phyloP scores from a whole-genome alignment of 2,113 vertebrate species.

The Strigops habroptila region DNA sequence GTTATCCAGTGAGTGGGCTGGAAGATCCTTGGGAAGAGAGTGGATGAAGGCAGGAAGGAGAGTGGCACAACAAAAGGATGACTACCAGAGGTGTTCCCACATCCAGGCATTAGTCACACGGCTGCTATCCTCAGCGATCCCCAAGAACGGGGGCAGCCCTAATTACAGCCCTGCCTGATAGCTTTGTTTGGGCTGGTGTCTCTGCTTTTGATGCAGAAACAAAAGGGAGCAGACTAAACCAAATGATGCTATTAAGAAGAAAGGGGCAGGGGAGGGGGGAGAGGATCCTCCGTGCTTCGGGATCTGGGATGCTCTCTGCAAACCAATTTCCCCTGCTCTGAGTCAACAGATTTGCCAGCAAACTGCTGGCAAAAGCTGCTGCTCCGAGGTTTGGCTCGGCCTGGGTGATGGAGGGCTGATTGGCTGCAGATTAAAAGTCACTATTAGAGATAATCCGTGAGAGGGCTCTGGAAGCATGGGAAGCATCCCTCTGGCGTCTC shows the following conservation, averaged over 20 bases:
- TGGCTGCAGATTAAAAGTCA: slow-evolving; percentile 19
- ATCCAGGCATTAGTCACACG: background rate
- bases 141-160: background rate
- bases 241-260: background rate
- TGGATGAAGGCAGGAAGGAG: background rate
- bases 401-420: background rate
- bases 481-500: background rate
- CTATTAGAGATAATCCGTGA: background rate
- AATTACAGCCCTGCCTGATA: background rate
- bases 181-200: background rate
- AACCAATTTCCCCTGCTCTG: background rate
- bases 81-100: background rate
- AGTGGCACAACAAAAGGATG: background rate
- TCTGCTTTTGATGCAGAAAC: background rate
- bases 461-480: background rate
- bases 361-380: background rate
- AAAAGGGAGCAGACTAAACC: background rate
- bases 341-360: background rate
- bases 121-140: background rate
- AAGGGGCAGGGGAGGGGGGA: background rate
- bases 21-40: background rate
- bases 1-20: background rate
- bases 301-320: background rate
- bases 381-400: background rate
- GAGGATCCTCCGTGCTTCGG: background rate